Percentiles rank a stretch among this genome's conserved stretches.
phyloP scores from a whole-genome alignment of 1,140 invertebrate species.

The Trachelipus rathkii region DNA sequence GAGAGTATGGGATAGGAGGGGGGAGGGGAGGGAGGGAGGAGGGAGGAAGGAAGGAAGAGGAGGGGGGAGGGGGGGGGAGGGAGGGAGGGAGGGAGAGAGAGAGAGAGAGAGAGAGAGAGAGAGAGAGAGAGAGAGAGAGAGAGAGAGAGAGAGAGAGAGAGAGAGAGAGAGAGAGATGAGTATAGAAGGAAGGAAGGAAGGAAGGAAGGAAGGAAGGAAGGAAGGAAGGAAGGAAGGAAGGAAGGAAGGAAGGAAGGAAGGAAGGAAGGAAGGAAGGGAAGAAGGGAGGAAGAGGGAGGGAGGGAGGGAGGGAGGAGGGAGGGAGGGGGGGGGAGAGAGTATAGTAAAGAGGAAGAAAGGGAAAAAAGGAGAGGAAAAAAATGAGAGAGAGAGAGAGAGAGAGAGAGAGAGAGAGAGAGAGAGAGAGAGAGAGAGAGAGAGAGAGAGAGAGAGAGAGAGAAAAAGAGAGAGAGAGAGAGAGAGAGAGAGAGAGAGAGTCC shows the following conservation, averaged over 20 bases:
- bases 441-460: too few relatives aligned
- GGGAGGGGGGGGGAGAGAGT: too few relatives aligned
- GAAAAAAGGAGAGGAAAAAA: slow-evolving; percentile 13
- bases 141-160: slow-evolving; percentile 12
- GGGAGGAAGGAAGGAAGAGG: neutral
- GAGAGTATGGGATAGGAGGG: too few relatives aligned
- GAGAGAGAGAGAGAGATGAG: slow-evolving; percentile 7
- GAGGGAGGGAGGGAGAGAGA: slow-evolving; percentile 7
- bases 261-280: too few relatives aligned
- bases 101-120: slow-evolving; percentile 14
- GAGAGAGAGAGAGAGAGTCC: too few relatives aligned
- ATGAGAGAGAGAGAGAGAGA: too few relatives aligned
- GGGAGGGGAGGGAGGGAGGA: too few relatives aligned
- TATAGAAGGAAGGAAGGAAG: slow-evolving; percentile 2
- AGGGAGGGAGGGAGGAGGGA: slow-evolving; percentile 12
- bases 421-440: too few relatives aligned
- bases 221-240: slow-evolving; percentile 13
- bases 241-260: slow-evolving; percentile 13
- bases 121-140: too few relatives aligned
- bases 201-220: too few relatives aligned
- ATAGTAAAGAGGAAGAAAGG: slow-evolving; percentile 13
- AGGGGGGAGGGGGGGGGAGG: neutral
- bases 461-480: too few relatives aligned
- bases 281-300: slow-evolving; percentile 13
- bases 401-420: too few relatives aligned